Base-by-base conservation (phyloP, 1,140 invertebrate genomes). In the Aphaenogaster ashmeadi region DNA sequence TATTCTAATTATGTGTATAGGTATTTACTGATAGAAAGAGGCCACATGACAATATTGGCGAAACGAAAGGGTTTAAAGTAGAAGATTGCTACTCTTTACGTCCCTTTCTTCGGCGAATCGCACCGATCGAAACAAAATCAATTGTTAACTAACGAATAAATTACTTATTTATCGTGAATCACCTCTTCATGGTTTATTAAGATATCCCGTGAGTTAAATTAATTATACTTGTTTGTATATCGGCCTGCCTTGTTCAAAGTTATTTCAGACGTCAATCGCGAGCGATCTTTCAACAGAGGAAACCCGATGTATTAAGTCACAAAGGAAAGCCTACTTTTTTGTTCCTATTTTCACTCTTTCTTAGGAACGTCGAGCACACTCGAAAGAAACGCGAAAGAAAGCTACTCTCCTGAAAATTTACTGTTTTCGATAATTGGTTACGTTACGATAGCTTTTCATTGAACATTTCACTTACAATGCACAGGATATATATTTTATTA, bases 141-240 rank as follows among this genome's bases (percentile, higher is more conserved):
- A 72, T 83, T 72, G 18, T 81, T 72, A 83, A 72, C 7, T 60
- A 60, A 60, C 41, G 8, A 47, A 56, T 50, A 7, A 27, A 75
- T 50, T 4, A 7, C 13, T 75, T 84, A 75, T 75, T 74, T 18
- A 84, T 84, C 13, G 9, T n/a, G 41, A 84, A 75, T 75, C n/a
- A 60, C 15, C 2, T 74, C 41, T 67, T 74, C 8, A 47, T 81
- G 13, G 0, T 84, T 84, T 75, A 84, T 74, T 75, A 62, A 84
- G 44, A 36, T 54, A 50, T 41, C 27, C 11, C 6, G 21, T 6
- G 27, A 0, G 1, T 18, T 83, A 83, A 72, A 83, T 83, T 74
- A 74, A 83, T 83, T 74, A 74, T 72, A 83, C 67, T 83, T 11
- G 36, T 62, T 21, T 64, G 77, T 66, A 44, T 38, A 79, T 69